These are phyloP conservation scores for Sylvia borin DNA, from an alignment of 2,797 vertebrate species.

Conservation along the genomic window DNA sequence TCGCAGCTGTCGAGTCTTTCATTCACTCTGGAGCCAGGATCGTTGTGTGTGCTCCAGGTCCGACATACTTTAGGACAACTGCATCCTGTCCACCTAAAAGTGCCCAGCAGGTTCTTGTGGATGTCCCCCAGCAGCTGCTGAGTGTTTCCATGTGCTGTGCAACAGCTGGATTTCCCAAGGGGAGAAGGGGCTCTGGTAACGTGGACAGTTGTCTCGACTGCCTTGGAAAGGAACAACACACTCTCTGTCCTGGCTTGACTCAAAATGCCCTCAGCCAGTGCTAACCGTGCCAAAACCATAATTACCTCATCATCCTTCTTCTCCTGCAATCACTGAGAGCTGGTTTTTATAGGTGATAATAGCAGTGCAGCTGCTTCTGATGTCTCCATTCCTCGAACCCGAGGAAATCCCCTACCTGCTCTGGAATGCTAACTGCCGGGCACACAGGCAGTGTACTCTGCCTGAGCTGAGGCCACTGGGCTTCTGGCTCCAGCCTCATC, in stretches of 20 bases:
- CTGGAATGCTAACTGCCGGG: not conserved
- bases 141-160: not conserved
- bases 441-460: not conserved
- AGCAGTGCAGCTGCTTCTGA: not conserved
- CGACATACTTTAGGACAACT: conserved; percentile 37
- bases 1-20: not conserved
- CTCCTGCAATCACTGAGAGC: not conserved
- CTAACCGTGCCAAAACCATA: conserved; percentile 33
- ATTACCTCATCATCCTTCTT: not conserved
- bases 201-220: not conserved
- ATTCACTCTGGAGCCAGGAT: not conserved
- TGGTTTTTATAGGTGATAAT: not conserved
- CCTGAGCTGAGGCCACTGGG: not conserved
- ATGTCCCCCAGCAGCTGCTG: not conserved
- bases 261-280: not conserved
- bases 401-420: not conserved
- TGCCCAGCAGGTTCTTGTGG: not conserved
- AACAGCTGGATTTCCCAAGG: conserved; percentile 7
- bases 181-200: not conserved
- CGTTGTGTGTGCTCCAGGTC: not conserved
- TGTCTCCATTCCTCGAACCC: not conserved
- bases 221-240: not conserved
- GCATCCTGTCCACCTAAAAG: conserved; percentile 10
- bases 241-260: not conserved
- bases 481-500: not conserved